Percentiles rank a stretch among this genome's conserved stretches.
phyloP scores from a whole-genome alignment of 2,113 vertebrate genomes.

The Cathartes aura region DNA sequence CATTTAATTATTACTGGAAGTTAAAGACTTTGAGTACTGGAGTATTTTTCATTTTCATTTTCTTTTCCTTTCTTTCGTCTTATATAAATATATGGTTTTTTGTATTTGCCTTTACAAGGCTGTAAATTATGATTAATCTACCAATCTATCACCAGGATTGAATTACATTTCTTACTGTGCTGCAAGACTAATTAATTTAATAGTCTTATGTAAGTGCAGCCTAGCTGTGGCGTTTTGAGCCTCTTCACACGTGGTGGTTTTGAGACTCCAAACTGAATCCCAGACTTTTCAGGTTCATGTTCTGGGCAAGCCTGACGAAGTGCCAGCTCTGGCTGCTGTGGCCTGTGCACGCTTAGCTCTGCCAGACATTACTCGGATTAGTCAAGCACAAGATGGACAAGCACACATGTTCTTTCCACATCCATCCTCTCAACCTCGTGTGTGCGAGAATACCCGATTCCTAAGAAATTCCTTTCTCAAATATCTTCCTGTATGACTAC shows the following conservation, averaged over 20 bases:
- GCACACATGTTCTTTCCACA: not conserved
- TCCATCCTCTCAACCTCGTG: not conserved
- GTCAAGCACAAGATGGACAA: not conserved
- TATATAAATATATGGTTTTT: not conserved
- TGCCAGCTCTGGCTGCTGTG: not conserved
- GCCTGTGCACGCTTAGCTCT: not conserved
- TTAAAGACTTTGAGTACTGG: not conserved
- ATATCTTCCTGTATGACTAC: not conserved
- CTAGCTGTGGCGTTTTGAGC: not conserved
- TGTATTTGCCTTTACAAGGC: constrained; percentile 8
- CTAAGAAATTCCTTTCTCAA: not conserved
- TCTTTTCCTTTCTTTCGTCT: not conserved
- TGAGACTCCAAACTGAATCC: not conserved
- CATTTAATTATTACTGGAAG: not conserved
- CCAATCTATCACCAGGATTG: constrained; percentile 18
- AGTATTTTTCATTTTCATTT: not conserved
- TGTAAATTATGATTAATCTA: constrained; percentile 53
- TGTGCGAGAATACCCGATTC: not conserved
- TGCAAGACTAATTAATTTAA: constrained; percentile 43
- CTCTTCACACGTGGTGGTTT: not conserved
- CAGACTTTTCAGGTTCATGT: not conserved
- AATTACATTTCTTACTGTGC: constrained; percentile 26
- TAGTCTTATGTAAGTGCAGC: constrained; percentile 1
- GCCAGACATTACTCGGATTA: not conserved
- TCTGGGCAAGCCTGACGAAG: not conserved